Evolutionary conservation across 2,888 invertebrate genomes (phyloP).

Genomic region (Nephrotoma guestfalica): DNA sequence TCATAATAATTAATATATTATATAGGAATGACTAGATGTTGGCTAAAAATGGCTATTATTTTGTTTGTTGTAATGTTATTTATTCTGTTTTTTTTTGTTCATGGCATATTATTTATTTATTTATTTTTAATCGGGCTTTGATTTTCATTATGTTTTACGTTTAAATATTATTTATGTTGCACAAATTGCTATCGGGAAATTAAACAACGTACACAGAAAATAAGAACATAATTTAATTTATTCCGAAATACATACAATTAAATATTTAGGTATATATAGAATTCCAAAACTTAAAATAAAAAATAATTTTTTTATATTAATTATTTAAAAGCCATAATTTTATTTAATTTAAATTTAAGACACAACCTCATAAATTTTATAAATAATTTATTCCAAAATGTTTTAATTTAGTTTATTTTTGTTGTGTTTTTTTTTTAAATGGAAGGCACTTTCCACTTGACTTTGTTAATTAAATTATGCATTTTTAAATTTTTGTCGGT

Average conservation of each 20-base stretch:
- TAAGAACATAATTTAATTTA: neutral
- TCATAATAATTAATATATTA: too few relatives aligned
- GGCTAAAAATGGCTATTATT: neutral
- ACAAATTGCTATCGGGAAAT: neutral
- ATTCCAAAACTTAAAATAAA: neutral
- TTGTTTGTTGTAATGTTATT: neutral
- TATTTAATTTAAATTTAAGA: neutral
- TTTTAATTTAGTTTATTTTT: neutral
- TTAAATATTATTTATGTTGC: neutral
- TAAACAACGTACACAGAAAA: neutral
- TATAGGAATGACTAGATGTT: neutral
- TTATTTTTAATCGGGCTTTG: neutral
- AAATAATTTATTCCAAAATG: neutral
- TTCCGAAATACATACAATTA: neutral
- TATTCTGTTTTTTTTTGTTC: neutral
- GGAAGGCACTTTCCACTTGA: slow-evolving; percentile 6
- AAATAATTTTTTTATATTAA: neutral
- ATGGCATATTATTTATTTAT: neutral
- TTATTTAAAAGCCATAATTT: neutral
- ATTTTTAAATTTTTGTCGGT: neutral
- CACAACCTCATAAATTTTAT: neutral
- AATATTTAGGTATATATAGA: neutral
- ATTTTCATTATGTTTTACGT: neutral
- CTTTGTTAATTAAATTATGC: neutral
- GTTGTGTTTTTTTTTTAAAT: slow-evolving; percentile 2